A percentile compares a stretch with the other conserved stretches of the same genome.
Evolutionary conservation across 2,888 invertebrate genomes (phyloP).

Genomic region (Nephrocerus scutellatus): DNA sequence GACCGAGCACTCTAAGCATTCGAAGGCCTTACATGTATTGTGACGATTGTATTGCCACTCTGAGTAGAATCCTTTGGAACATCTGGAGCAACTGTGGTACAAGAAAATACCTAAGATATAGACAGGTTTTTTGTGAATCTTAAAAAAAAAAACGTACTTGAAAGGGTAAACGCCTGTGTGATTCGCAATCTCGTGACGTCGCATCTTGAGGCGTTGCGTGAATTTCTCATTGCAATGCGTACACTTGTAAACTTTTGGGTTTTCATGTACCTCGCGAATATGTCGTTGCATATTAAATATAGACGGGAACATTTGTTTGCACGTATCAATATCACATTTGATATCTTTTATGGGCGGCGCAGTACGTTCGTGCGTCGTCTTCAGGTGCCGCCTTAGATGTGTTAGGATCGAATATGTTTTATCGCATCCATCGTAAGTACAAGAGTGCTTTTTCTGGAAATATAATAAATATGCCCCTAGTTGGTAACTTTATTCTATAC

Average conservation of each 20-base stretch:
- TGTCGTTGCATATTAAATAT: conserved; percentile 55
- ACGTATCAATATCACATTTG: conserved; percentile 38
- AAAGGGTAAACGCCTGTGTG: conserved; percentile 50
- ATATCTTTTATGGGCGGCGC: conserved; percentile 26
- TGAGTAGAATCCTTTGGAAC: conserved; percentile 50
- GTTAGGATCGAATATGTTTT: conserved; percentile 57
- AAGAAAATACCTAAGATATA: no score
- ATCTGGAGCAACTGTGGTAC: conserved; percentile 53
- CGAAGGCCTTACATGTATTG: conserved; percentile 34
- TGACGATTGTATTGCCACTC: conserved; percentile 51
- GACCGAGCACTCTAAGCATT: conserved; percentile 48
- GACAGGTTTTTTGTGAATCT: no score
- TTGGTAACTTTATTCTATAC: background rate
- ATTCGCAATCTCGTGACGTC: conserved; percentile 51
- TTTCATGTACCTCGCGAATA: conserved; percentile 49
- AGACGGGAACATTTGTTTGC: conserved; percentile 51
- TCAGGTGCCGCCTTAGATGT: conserved; percentile 56
- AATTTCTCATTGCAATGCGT: conserved; percentile 51
- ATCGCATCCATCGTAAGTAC: conserved; percentile 52
- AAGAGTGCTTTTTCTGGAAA: conserved; percentile 53
- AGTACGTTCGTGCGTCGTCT: conserved; percentile 47
- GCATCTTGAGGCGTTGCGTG: conserved; percentile 53
- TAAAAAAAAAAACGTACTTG: conserved; percentile 21
- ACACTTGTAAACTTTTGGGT: conserved; percentile 49
- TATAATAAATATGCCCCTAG: background rate